These are phyloP conservation scores for Leptoclinus maculatus DNA, from an alignment of 2,797 vertebrate species.

Conservation along the genomic window DNA sequence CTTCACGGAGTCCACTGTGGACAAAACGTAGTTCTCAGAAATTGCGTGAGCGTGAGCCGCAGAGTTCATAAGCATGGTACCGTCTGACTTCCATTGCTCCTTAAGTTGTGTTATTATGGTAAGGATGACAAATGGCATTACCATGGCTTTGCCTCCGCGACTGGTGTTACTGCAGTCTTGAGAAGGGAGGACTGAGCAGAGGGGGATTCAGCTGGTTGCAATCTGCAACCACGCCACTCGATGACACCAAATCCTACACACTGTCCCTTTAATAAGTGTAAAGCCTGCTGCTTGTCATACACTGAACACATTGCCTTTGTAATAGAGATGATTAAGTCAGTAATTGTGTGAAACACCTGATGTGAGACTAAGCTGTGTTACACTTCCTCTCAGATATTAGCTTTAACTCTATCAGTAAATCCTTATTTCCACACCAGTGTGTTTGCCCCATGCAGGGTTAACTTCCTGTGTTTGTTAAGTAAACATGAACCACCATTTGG, in stretches of 20 bases:
- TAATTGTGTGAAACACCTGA: constrained; percentile 15
- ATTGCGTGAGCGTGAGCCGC: too few relatives aligned
- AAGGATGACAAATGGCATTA: too few relatives aligned
- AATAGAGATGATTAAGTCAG: constrained; percentile 13
- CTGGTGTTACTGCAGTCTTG: neutral
- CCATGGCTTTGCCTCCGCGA: too few relatives aligned
- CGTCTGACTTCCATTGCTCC: too few relatives aligned
- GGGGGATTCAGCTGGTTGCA: neutral
- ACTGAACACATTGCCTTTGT: constrained; percentile 17
- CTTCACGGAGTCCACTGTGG: neutral
- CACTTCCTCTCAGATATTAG: neutral
- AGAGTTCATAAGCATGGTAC: too few relatives aligned
- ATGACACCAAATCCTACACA: neutral
- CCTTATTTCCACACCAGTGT: neutral
- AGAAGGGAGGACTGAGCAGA: neutral
- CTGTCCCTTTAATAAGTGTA: neutral
- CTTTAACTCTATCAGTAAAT: neutral
- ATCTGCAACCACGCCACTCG: neutral
- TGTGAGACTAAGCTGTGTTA: constrained; percentile 1
- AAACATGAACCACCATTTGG: neutral
- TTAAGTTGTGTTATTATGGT: too few relatives aligned
- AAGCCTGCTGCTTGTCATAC: constrained; percentile 2
- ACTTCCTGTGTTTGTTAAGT: neutral
- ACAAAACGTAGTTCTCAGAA: too few relatives aligned
- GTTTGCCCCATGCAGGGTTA: neutral